Percentiles rank a stretch among this genome's conserved stretches.
Evolutionary conservation across 2,888 invertebrate genomes (phyloP).

Genomic region (Sinodicranocentrus sp.): DNA sequence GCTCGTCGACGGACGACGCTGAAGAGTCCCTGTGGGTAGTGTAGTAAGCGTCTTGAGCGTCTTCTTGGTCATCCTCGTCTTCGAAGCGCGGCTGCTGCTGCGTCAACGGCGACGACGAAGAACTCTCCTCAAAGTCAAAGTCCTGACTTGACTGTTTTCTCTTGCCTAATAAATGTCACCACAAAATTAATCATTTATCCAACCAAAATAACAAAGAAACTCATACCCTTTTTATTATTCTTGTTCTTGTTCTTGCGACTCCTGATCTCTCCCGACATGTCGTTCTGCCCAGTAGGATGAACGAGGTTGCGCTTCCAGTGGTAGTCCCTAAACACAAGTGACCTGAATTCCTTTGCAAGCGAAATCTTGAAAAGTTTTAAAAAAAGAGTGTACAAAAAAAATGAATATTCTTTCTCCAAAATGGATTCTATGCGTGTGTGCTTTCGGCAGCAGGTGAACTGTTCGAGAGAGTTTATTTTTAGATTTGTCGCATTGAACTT

Average conservation of each 20-base stretch:
- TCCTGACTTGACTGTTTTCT: conserved; percentile 37
- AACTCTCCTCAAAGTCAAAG: conserved; percentile 42
- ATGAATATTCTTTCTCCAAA: too few relatives aligned
- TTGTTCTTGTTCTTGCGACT: conserved; percentile 15
- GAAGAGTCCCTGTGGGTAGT: conserved; percentile 28
- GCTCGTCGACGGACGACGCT: conserved; percentile 15
- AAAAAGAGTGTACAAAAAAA: background rate
- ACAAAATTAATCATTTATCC: background rate
- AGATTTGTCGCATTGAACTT: too few relatives aligned
- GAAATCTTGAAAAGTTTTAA: conserved; percentile 4
- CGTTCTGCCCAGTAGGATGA: background rate
- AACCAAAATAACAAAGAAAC: too few relatives aligned
- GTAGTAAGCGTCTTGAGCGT: background rate
- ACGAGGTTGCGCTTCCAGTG: conserved; percentile 48
- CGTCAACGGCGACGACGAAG: too few relatives aligned
- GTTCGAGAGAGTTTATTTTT: too few relatives aligned
- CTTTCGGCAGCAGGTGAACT: background rate
- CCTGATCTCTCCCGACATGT: conserved; percentile 43
- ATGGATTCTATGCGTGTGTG: conserved; percentile 6
- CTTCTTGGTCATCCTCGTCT: conserved; percentile 35
- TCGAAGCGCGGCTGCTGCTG: background rate
- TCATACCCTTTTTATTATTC: conserved; percentile 30
- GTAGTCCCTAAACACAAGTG: conserved; percentile 35
- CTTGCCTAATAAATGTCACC: background rate
- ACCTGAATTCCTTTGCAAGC: conserved; percentile 36